Evolutionary conservation across 2,888 invertebrate genomes (phyloP), one percentile per base, ranked within the genome.

Genomic region (Furcula furcula): DNA sequence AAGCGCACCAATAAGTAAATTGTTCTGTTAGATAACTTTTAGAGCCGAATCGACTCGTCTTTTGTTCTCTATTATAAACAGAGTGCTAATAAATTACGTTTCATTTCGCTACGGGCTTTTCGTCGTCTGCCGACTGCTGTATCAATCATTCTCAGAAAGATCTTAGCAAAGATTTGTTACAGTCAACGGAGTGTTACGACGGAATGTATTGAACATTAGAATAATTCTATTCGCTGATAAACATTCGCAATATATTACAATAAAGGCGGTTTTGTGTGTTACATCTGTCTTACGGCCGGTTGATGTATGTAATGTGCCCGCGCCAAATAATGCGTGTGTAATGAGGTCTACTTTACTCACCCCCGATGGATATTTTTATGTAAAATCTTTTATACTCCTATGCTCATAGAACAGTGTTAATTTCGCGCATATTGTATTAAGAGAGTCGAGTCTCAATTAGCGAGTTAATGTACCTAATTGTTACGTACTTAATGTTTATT

Each of bases 81-180:
- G 62, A 61, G 63, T 64, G 64, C 64, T 72, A 71, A 78, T 80
- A 78, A 78, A 77, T 75, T 73, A 70, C 55, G 61, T 73, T 74
- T 69, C 65, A 68, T 76, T 74, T 63, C 54, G 53, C 39, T 34
- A 45, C 57, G 62, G 66, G 63, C 56, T 67, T 74, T 69, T 71
- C 69, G 71, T 73, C 69, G 66, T 65, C 63, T 58, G 53, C 57
- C 47, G 59, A 54, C 63, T 62, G 58, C 51, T 49, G 53, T 69
- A 81, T 83, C 79, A 80, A 80, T 82, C 79, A 76, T 77, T 72
- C 65, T 53, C 56, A 43, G 48, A 52, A 49, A 65, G 66, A 73
- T 72, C 64, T 63, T 68, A 66, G 67, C 65, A 66, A 68, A 71
- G 76, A 80, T 81, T 80, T 76, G 75, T 80, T 64, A 72, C 63